These are phyloP conservation scores for Pterois miles DNA, from an alignment of 2,797 vertebrate genomes.

Conservation along the genomic window DNA sequence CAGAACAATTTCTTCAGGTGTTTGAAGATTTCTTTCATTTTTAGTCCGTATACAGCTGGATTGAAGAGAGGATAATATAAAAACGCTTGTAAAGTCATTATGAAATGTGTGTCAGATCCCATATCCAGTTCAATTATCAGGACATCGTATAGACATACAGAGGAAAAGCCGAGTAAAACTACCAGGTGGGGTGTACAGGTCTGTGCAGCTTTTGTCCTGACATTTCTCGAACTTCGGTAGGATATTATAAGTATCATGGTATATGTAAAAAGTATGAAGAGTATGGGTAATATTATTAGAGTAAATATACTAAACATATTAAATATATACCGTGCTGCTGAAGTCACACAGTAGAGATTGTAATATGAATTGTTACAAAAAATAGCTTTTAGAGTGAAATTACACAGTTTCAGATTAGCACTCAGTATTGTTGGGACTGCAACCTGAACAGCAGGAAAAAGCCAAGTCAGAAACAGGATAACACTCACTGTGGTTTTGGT, in stretches of 20 bases:
- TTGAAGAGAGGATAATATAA: constrained; percentile 13
- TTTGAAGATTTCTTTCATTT: neutral
- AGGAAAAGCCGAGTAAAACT: constrained; percentile 25
- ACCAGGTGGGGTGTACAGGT: too few relatives aligned
- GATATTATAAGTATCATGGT: constrained; percentile 32
- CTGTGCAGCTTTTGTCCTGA: too few relatives aligned
- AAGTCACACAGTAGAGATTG: neutral
- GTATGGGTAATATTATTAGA: neutral
- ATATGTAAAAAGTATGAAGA: constrained; percentile 53
- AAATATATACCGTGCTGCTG: fast-evolving
- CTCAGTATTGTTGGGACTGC: neutral
- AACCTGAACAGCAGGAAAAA: constrained; percentile 7
- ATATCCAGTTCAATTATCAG: neutral
- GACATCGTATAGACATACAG: neutral
- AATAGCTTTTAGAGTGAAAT: neutral
- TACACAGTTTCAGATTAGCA: neutral
- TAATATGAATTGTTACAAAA: constrained; percentile 5
- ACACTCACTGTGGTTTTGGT: constrained; percentile 9
- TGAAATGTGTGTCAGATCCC: constrained; percentile 2
- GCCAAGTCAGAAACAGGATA: constrained; percentile 7
- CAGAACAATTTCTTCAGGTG: neutral
- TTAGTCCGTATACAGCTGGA: constrained; percentile 18
- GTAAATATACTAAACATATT: neutral
- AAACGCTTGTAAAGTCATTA: constrained; percentile 28
- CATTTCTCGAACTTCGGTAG: too few relatives aligned